Evolutionary conservation across 2,797 vertebrate species (phyloP).

Genomic region (Micromesistius poutassou): DNA sequence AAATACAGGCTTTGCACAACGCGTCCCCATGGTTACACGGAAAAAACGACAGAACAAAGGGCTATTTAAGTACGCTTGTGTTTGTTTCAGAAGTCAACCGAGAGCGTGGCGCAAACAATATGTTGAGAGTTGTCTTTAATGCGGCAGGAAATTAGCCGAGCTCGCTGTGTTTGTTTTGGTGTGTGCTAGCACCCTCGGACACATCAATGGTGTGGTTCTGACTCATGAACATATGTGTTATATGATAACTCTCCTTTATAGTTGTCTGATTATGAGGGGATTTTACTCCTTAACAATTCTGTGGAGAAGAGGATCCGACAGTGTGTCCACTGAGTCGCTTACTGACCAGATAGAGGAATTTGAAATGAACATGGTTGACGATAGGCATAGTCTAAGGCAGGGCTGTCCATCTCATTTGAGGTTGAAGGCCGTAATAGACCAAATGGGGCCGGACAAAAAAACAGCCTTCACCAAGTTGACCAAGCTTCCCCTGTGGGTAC

Average conservation of each 20-base stretch:
- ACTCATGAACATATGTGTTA: not conserved
- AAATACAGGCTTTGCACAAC: constrained; percentile 21
- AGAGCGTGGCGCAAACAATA: not conserved
- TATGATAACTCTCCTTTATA: not conserved
- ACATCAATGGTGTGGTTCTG: not conserved
- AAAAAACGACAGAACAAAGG: constrained; percentile 14
- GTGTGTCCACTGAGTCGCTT: not conserved
- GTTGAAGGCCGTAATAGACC: no score
- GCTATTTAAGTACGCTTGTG: constrained; percentile 1
- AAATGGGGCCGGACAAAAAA: no score
- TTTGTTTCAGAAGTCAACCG: not conserved
- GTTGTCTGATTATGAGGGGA: not conserved
- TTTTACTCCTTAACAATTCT: not conserved
- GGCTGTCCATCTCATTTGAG: no score
- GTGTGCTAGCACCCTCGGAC: not conserved
- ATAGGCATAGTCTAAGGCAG: no score
- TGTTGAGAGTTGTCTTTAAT: not conserved
- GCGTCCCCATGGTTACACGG: constrained; percentile 59
- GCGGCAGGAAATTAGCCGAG: not conserved
- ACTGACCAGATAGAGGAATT: no score
- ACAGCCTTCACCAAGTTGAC: not conserved
- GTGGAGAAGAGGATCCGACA: not conserved
- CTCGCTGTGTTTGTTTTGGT: not conserved
- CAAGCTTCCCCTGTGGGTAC: not conserved
- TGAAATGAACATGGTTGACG: not conserved